phyloP scores from a whole-genome alignment of 2,113 vertebrate genomes.

The Ceyx cyanopectus region DNA sequence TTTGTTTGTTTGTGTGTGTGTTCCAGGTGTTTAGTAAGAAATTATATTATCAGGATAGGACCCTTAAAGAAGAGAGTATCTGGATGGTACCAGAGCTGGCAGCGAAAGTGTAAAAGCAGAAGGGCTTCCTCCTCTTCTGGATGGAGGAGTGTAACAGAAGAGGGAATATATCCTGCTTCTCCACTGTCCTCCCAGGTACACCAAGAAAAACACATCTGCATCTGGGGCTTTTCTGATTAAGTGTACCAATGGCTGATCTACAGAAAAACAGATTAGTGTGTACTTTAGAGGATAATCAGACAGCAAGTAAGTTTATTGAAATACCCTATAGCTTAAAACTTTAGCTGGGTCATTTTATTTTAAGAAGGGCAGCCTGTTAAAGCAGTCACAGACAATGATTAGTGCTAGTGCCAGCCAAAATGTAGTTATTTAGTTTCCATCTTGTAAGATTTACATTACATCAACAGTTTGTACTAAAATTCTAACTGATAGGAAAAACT shows the following conservation, averaged over 20 bases:
- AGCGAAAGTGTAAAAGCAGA: neutral
- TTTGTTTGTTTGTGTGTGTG: neutral
- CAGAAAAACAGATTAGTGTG: neutral
- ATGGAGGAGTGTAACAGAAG: neutral
- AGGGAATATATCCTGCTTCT: neutral
- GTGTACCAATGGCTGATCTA: neutral
- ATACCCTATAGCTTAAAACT: neutral
- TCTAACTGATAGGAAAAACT: neutral
- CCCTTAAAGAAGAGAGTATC: neutral
- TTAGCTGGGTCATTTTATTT: neutral
- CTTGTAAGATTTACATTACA: neutral
- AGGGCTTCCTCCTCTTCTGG: neutral
- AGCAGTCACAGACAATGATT: neutral
- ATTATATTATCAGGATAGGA: too few species aligned
- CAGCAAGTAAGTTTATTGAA: neutral
- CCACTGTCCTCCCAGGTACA: fast-evolving
- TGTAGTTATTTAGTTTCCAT: neutral
- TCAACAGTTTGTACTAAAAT: neutral
- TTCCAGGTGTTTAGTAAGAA: neutral
- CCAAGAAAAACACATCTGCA: neutral
- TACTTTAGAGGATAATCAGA: neutral
- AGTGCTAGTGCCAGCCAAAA: neutral
- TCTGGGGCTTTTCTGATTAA: neutral
- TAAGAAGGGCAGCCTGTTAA: neutral
- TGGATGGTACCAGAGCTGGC: neutral